Percentiles rank a stretch among this genome's conserved stretches.
Evolutionary conservation across 2,113 vertebrate genomes (phyloP).

Genomic region (Sus scrofa): DNA sequence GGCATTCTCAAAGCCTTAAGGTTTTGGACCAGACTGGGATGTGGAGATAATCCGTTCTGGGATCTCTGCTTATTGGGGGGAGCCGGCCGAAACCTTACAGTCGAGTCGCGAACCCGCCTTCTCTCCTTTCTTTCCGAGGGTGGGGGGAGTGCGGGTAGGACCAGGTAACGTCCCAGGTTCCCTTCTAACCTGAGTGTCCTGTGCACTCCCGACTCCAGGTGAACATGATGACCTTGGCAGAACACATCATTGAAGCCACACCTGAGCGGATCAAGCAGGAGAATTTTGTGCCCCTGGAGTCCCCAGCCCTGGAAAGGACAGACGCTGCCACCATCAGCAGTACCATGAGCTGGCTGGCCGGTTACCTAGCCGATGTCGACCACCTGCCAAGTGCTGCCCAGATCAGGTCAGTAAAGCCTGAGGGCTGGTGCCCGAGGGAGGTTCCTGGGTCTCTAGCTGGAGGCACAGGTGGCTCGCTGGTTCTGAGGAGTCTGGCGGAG

Average conservation of each 20-base stretch:
- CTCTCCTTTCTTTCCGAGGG: not conserved
- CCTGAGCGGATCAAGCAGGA: constrained; percentile 98
- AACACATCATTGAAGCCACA: constrained; percentile 99
- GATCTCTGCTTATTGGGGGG: not conserved
- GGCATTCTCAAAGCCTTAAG: not conserved
- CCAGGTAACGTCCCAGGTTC: not conserved
- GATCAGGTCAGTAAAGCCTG: constrained; percentile 89
- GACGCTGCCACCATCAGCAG: constrained; percentile 93
- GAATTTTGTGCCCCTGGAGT: constrained; percentile 93
- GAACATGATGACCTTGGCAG: constrained; percentile 99
- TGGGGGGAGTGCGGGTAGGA: fast-evolving
- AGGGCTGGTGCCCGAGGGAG: no score
- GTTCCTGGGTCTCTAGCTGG: not conserved
- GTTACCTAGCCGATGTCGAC: constrained; percentile 97
- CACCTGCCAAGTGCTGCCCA: constrained; percentile 96
- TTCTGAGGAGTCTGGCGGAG: not conserved
- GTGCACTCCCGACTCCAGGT: constrained; percentile 86
- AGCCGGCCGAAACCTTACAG: not conserved
- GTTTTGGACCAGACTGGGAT: not conserved
- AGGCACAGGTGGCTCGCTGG: not conserved
- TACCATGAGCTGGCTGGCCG: constrained; percentile 99
- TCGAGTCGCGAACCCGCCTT: not conserved
- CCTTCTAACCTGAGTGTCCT: not conserved
- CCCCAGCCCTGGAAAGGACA: constrained; percentile 87
- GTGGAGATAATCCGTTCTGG: not conserved